Evolutionary conservation across 2,113 vertebrate genomes (phyloP).

Genomic region (Smithornis capensis): DNA sequence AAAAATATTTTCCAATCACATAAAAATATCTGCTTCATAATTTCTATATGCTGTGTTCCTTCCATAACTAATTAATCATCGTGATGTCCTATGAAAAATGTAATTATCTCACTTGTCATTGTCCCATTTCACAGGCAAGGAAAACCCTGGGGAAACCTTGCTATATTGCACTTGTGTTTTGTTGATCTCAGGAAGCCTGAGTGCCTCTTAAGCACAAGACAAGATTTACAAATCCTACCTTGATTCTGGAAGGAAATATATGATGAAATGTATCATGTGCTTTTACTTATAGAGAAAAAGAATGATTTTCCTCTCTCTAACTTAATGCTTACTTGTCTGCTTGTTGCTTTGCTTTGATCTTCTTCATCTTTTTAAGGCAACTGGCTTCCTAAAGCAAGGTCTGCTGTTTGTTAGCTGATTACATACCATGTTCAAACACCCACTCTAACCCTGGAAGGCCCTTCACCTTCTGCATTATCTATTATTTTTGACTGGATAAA

Average conservation of each 20-base stretch:
- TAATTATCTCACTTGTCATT: background rate
- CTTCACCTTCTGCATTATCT: background rate
- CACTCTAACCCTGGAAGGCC: background rate
- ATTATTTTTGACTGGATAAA: background rate
- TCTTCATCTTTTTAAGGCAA: background rate
- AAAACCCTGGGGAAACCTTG: background rate
- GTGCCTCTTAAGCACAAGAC: background rate
- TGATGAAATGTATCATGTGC: background rate
- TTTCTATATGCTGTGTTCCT: background rate
- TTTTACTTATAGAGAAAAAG: background rate
- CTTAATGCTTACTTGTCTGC: background rate
- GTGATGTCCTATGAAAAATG: constrained; percentile 5
- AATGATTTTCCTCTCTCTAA: background rate
- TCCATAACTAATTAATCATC: constrained; percentile 2
- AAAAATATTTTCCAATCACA: constrained; percentile 31
- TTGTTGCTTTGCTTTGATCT: background rate
- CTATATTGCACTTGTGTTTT: background rate
- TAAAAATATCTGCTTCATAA: constrained; percentile 25
- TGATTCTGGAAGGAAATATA: background rate
- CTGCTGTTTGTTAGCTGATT: background rate
- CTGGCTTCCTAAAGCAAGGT: background rate
- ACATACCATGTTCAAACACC: accelerated
- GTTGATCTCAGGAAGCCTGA: background rate
- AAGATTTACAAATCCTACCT: background rate
- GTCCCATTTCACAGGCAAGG: constrained; percentile 14